Evolutionary conservation across 1,140 invertebrate genomes (phyloP).

Genomic region (Drusus annulatus): DNA sequence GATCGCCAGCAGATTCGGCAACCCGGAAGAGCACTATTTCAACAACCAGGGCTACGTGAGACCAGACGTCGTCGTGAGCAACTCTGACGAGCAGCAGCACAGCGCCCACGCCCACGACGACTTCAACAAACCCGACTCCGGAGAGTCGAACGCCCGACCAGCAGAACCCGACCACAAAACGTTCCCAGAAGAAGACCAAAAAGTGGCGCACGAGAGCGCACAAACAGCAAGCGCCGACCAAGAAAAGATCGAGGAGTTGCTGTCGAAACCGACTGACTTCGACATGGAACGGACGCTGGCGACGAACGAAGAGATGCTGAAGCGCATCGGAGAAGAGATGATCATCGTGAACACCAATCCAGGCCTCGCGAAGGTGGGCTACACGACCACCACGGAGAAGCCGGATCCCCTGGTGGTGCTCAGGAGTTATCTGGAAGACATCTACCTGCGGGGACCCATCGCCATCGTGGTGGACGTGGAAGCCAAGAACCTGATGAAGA

Average conservation of each 20-base stretch:
- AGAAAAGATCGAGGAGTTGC: neutral
- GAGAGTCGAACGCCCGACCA: neutral
- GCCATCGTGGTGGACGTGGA: conserved; percentile 71
- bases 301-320: conserved; percentile 1
- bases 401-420: conserved; percentile 60
- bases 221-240: neutral
- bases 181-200: neutral
- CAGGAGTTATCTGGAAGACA: conserved; percentile 72
- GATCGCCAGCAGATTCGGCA: too few relatives aligned
- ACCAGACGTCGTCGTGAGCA: too few relatives aligned
- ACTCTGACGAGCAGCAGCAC: too few relatives aligned
- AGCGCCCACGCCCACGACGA: too few relatives aligned
- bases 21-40: too few relatives aligned
- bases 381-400: conserved; percentile 36
- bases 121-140: neutral
- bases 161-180: neutral
- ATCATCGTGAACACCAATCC: neutral
- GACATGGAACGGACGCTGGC: neutral
- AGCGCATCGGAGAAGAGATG: conserved; percentile 3
- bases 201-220: neutral
- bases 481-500: conserved; percentile 66
- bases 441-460: conserved; percentile 71
- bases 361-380: neutral
- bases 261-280: neutral
- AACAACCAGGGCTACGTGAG: too few relatives aligned